Conservation (phyloP, 2,888 invertebrate genomes). For the Brenthis ino region DNA sequence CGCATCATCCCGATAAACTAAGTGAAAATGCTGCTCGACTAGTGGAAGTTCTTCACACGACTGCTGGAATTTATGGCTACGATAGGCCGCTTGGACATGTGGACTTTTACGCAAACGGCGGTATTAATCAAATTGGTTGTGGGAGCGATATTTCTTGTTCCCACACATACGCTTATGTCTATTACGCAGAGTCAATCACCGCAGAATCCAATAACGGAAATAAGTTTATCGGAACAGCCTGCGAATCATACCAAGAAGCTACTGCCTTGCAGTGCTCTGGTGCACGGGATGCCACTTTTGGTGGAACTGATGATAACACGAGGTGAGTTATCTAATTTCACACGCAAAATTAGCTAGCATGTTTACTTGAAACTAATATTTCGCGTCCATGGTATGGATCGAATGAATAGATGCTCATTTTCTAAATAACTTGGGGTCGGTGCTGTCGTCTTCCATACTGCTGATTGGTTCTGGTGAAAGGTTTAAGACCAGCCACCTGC, state of each 20-base stretch:
- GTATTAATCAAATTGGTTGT: constrained; percentile 61
- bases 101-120: constrained; percentile 74
- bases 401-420: no score
- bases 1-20: constrained; percentile 61
- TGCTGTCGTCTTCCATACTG: no score
- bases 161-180: constrained; percentile 57
- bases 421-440: no score
- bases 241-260: constrained; percentile 58
- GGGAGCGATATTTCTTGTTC: constrained; percentile 54
- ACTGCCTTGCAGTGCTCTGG: constrained; percentile 53
- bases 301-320: constrained; percentile 55
- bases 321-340: constrained; percentile 48
- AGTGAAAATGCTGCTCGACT: constrained; percentile 55
- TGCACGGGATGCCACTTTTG: constrained; percentile 54
- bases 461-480: no score
- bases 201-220: constrained; percentile 45
- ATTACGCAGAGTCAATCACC: constrained; percentile 65
- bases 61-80: constrained; percentile 62
- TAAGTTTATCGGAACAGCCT: constrained; percentile 63
- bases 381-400: no score
- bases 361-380: background rate
- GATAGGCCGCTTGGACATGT: constrained; percentile 66
- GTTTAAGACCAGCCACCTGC: no score
- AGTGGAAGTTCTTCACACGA: constrained; percentile 71
- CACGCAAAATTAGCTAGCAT: background rate